A percentile compares a stretch with the other conserved stretches of the same genome.
phyloP scores from a whole-genome alignment of 1,140 invertebrate species.

The Neodiprion fabricii region DNA sequence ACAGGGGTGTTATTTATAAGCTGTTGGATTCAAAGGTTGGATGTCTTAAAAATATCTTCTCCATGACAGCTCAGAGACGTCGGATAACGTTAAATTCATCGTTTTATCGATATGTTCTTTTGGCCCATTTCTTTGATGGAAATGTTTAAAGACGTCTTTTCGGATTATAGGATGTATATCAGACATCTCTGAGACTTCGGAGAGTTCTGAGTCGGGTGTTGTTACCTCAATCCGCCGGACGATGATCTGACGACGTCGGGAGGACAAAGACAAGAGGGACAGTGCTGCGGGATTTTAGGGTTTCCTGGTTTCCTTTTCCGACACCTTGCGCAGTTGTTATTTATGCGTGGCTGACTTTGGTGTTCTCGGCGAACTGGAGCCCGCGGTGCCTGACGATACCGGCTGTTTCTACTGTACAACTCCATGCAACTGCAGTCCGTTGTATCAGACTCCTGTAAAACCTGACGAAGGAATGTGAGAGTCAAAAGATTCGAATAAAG shows the following conservation, averaged over 20 bases:
- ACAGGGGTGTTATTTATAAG: too few species aligned
- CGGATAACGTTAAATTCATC: conserved; percentile 20
- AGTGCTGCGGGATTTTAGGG: conserved; percentile 27
- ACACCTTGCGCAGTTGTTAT: neutral
- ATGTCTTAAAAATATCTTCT: neutral
- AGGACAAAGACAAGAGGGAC: conserved; percentile 32
- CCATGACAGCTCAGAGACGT: conserved; percentile 1
- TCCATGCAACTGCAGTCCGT: conserved; percentile 6
- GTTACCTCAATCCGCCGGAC: conserved; percentile 20
- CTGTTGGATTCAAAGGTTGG: neutral
- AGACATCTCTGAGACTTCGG: neutral
- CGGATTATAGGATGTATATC: neutral
- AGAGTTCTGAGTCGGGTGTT: neutral
- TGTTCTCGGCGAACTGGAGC: neutral
- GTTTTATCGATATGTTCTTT: conserved; percentile 29
- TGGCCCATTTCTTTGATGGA: conserved; percentile 23
- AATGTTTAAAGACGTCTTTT: neutral
- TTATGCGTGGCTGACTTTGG: neutral
- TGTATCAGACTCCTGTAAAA: neutral
- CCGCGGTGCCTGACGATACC: neutral
- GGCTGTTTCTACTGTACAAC: neutral
- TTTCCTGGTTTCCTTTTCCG: conserved; percentile 19
- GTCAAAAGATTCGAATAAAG: too few species aligned
- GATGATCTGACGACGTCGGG: conserved; percentile 19
- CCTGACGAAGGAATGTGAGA: neutral